Conservation (phyloP, 2,797 vertebrate species). For the Ceyx erithaca region DNA sequence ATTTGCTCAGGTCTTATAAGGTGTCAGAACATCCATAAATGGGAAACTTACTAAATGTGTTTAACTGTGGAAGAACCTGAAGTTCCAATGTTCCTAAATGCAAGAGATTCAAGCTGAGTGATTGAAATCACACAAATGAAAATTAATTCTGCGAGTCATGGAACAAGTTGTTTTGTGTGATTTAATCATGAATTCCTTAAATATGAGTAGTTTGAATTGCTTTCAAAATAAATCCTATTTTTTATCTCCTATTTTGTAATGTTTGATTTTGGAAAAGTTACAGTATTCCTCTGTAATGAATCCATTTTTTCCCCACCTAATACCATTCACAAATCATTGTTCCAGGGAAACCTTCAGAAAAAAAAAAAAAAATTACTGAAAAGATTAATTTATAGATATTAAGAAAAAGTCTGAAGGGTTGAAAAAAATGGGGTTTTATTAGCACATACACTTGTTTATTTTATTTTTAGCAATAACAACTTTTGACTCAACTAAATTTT, state of each 20-base stretch:
- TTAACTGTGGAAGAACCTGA: not conserved
- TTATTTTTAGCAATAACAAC: not conserved
- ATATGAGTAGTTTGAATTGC: not conserved
- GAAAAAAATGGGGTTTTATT: not conserved
- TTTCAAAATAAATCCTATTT: not conserved
- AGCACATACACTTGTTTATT: not conserved
- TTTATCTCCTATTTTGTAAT: not conserved
- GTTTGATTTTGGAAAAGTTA: not conserved
- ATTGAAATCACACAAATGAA: not conserved
- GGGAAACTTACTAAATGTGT: not conserved
- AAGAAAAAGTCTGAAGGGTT: not conserved
- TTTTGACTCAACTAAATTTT: not conserved
- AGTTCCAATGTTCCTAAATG: not conserved
- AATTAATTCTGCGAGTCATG: not conserved
- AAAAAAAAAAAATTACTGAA: not conserved
- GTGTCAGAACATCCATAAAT: not conserved
- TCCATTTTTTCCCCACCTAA: not conserved
- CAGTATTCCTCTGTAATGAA: not conserved
- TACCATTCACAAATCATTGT: not conserved
- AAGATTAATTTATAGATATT: not conserved
- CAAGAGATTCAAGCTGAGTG: not conserved
- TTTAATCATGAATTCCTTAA: not conserved
- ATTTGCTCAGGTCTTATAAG: not conserved
- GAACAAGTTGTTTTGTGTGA: not conserved
- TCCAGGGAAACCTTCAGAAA: not conserved